Base-by-base conservation (phyloP, 2,888 invertebrate species). In the Temnothorax unifasciatus region DNA sequence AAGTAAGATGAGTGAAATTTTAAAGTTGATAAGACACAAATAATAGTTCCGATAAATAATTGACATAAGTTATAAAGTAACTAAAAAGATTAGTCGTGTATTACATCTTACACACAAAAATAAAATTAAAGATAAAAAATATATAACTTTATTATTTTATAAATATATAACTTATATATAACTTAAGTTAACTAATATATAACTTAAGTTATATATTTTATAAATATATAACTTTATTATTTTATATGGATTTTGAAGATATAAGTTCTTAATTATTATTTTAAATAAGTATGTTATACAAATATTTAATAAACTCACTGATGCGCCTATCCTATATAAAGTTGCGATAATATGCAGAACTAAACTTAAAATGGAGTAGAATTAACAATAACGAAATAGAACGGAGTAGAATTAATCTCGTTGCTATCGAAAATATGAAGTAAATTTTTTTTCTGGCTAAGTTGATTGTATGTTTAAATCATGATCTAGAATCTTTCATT, bases 261-360 rank as follows among this genome's bases (percentile, higher is more conserved):
- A 34, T 34, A 21, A 47, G 3, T 29, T 38, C 13, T 41, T 63
- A 68, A 68, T 68, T 15, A 34, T 66, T 69, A 18, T 47, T 47
- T 29, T 68, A 34, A 21, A 47, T 66, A 15, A 2, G 8, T 44
- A 38, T 25, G n/a, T 1, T 52, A 21, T 34, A 52, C 15, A 68
- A 69, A 69, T 50, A 29, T 69, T 52, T 21, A 29, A 47, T 29
- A 18, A 68, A 47, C 38, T 71, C 15, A 38, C 21, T 71, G 54
- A 9, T 71, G 34, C 34, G n/a, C 2, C 52, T 34, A 69, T 13
- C 21, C 18, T 52, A 34, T 25, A 44, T 29, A 52, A 71, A 71
- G 21, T 38, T 54, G 18, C 15, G 15, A 71, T 38, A 54, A 54
- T 54, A 71, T 71, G 71, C 21, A 71, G 38, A 54, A 54, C 52